phyloP scores from a whole-genome alignment of 1,140 invertebrate species.

The Papilio dardanus region DNA sequence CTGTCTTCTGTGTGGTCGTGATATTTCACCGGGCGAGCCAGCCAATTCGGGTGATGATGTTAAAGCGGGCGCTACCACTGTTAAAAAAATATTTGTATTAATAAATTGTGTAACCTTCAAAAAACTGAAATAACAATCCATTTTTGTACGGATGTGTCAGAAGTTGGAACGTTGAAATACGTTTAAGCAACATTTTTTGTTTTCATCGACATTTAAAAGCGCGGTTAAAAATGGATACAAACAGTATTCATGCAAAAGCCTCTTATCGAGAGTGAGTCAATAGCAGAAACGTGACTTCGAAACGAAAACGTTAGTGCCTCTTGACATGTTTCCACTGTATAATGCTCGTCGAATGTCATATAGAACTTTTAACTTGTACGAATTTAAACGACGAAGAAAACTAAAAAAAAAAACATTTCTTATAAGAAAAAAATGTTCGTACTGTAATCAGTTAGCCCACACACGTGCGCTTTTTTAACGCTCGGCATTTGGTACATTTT shows the following conservation, averaged over 20 bases:
- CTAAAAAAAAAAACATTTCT: background rate
- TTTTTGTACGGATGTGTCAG: background rate
- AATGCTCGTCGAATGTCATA: constrained; percentile 20
- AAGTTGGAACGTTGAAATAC: background rate
- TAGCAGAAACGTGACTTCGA: constrained; percentile 35
- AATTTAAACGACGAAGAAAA: constrained; percentile 1
- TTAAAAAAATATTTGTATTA: no score
- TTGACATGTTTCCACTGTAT: constrained; percentile 34
- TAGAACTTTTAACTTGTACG: constrained; percentile 16
- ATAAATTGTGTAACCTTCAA: background rate
- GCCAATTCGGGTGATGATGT: no score
- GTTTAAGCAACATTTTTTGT: background rate
- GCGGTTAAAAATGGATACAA: constrained; percentile 4
- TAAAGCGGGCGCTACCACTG: no score
- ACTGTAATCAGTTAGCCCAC: no score
- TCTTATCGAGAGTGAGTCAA: constrained; percentile 26
- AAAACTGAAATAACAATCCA: background rate
- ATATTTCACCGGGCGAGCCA: no score
- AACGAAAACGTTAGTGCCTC: constrained; percentile 19
- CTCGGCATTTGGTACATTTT: no score
- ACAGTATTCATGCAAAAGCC: constrained; percentile 21
- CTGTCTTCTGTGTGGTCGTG: no score
- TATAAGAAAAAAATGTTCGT: background rate
- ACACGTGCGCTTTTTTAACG: no score
- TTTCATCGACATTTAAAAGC: background rate